Evolutionary conservation across 1,140 invertebrate species (phyloP), one percentile per base, ranked within the genome.

Genomic region (Calephelis virginiensis): DNA sequence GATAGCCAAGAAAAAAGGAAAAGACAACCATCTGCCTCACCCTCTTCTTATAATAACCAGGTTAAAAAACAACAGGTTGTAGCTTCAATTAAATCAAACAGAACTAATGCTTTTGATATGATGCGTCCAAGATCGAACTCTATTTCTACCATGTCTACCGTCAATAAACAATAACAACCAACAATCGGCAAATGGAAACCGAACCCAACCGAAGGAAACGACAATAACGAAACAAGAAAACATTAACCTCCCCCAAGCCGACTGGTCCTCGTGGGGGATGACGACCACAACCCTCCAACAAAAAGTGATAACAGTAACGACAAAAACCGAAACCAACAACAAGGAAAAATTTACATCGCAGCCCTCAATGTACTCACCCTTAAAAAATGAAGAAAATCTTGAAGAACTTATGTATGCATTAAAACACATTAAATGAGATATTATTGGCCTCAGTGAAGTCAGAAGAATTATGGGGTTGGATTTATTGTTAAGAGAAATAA

Each of bases 401-500:
- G 28, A 28, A 28, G 28, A 28, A 28, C 28, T 28, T 28, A 28
- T 28, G 28, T 28, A 28, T 28, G 28, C 28, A 28, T 28, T 28
- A 28, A 28, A 28, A 28, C 28, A 28, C 28, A 28, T 28, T 28
- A 28, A 28, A 28, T 28, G 28, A 4, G 28, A 28, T 28, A 28
- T 28, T 28, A 28, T 28, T 28, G 28, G 28, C 28, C 28, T 28
- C 28, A 28, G 28, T 28, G 28, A 28, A 28, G 28, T 28, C 28
- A 28, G 28, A 28, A 28, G 1, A 28, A 28, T 1, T 10, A 73
- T 59, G 66, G 72, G n/a, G 70, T 74, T 3, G 70, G 75, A 11
- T 77, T 77, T 66, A 63, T 75, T 13, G 49, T 73, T 10, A 77
- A 77, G 65, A 68, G 68, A 62, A 9, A 71, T 10, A 14, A 71